phyloP scores from a whole-genome alignment of 2,113 vertebrate genomes.

The Sterrhoptilus dennistouni region DNA sequence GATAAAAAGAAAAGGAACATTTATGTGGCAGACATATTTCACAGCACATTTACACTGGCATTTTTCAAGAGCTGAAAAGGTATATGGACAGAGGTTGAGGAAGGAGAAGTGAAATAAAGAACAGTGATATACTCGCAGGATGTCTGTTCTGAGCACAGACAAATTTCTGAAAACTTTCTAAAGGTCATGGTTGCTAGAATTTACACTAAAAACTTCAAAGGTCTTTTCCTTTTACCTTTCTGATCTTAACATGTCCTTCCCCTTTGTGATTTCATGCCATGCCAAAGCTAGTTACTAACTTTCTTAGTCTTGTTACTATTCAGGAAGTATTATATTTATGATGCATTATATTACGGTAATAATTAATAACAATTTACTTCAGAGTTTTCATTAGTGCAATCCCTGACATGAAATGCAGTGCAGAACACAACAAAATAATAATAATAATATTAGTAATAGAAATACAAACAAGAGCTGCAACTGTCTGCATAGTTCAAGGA shows the following conservation, averaged over 20 bases:
- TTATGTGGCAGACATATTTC: slow-evolving; percentile 29
- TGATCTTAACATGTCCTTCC: background rate
- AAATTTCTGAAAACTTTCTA: slow-evolving; percentile 16
- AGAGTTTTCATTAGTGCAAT: background rate
- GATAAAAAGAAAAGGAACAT: slow-evolving; percentile 44
- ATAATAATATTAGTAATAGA: background rate
- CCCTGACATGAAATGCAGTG: background rate
- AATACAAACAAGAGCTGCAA: background rate
- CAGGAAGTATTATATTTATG: background rate
- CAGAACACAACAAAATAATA: background rate
- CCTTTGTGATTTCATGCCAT: background rate
- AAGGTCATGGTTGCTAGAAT: background rate
- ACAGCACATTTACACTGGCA: slow-evolving; percentile 25
- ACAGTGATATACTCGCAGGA: background rate
- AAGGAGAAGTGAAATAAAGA: slow-evolving; percentile 31
- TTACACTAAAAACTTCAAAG: background rate
- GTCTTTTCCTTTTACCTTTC: background rate
- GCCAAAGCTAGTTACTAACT: background rate
- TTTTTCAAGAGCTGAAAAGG: slow-evolving; percentile 46
- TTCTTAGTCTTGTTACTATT: background rate
- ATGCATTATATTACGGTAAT: background rate
- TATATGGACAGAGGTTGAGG: background rate
- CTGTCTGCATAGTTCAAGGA: background rate
- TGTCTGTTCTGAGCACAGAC: background rate
- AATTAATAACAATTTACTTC: background rate